Evolutionary conservation across 2,888 invertebrate species (phyloP).

Genomic region (Cepaea hortensis): DNA sequence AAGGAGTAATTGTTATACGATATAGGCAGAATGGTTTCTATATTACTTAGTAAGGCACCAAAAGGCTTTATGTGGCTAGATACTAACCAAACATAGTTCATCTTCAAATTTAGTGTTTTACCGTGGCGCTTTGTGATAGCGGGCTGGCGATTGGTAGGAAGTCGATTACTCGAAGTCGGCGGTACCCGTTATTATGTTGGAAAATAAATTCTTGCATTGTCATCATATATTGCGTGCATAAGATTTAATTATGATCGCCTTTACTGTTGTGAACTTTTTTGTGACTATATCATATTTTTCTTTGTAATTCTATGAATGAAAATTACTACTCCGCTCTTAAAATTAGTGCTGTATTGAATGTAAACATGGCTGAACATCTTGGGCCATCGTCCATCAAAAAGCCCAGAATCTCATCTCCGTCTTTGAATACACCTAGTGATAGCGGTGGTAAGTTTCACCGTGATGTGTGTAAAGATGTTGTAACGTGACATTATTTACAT

Average conservation of each 20-base stretch:
- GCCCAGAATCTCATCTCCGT: constrained; percentile 84
- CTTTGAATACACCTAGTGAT: constrained; percentile 65
- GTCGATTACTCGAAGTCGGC: constrained; percentile 45
- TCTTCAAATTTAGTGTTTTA: constrained; percentile 40
- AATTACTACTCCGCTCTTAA: constrained; percentile 37
- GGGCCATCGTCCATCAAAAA: constrained; percentile 98
- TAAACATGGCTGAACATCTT: constrained; percentile 92
- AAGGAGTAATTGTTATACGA: constrained; percentile 47
- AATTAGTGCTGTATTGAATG: constrained; percentile 50
- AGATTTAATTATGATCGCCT: constrained; percentile 28
- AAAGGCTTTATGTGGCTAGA: constrained; percentile 45
- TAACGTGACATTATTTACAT: background rate
- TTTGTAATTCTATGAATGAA: constrained; percentile 39
- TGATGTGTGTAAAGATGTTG: background rate
- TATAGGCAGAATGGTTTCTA: constrained; percentile 51
- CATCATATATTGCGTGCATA: constrained; percentile 15
- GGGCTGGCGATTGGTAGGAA: constrained; percentile 46
- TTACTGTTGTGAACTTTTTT: constrained; percentile 25
- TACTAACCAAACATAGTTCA: constrained; percentile 54
- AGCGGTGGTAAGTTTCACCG: constrained; percentile 63
- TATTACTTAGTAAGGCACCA: constrained; percentile 45
- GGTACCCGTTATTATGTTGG: constrained; percentile 48
- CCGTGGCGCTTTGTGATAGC: constrained; percentile 46
- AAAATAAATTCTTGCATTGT: constrained; percentile 43
- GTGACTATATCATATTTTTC: constrained; percentile 13